These are phyloP conservation scores for Cyanoramphus novaezelandiae DNA, from an alignment of 2,113 vertebrate genomes.

Conservation along the genomic window DNA sequence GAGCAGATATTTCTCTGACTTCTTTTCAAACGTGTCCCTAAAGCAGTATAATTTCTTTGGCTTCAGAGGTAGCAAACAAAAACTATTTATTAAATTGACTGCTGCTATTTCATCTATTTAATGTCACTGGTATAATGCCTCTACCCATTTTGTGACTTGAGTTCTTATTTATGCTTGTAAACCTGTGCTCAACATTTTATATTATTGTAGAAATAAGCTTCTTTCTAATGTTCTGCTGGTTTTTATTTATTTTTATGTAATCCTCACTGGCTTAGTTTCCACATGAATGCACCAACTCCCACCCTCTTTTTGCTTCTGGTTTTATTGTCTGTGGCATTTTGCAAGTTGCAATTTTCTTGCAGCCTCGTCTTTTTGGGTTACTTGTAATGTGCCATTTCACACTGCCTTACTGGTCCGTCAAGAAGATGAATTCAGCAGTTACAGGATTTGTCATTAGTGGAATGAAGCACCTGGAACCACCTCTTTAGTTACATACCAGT, in stretches of 20 bases:
- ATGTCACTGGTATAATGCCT: not conserved
- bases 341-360: not conserved
- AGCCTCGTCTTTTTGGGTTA: not conserved
- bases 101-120: constrained; percentile 11
- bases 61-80: not conserved
- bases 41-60: not conserved
- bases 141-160: not conserved
- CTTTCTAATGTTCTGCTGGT: constrained; percentile 34
- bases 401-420: not conserved
- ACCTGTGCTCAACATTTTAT: constrained; percentile 50
- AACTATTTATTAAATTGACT: not conserved
- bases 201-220: constrained; percentile 52
- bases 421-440: not conserved
- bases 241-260: constrained; percentile 48
- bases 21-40: not conserved
- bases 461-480: not conserved
- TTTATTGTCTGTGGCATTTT: not conserved
- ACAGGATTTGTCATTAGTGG: not conserved
- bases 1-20: not conserved
- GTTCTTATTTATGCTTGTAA: constrained; percentile 35
- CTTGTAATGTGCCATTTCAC: not conserved
- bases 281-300: not conserved
- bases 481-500: not conserved
- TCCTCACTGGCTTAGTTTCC: constrained; percentile 14
- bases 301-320: not conserved